Conservation (phyloP, 2,797 vertebrate genomes). For the Melanotaenia maccullochi region DNA sequence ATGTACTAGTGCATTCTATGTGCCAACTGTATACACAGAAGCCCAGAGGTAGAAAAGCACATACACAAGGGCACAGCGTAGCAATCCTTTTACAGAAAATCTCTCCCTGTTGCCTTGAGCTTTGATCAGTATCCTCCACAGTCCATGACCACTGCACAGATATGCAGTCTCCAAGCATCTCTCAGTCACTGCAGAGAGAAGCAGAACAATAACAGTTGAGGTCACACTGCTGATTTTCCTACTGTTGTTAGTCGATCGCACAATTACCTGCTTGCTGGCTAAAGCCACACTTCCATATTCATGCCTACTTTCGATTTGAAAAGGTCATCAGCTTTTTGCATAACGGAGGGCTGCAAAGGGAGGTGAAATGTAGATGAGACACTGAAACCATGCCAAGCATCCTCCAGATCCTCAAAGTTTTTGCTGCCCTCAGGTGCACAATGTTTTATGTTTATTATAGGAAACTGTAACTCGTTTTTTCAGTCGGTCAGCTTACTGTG, state of each 20-base stretch:
- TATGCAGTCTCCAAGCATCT: conserved; percentile 11
- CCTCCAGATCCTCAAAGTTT: conserved; percentile 23
- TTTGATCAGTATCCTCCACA: conserved; percentile 50
- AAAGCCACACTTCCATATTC: conserved; percentile 72
- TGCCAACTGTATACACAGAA: conserved; percentile 28
- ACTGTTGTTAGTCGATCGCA: conserved; percentile 33
- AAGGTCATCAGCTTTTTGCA: conserved; percentile 64
- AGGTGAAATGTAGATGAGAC: conserved; percentile 45
- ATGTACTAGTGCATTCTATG: conserved; percentile 2
- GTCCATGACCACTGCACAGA: conserved; percentile 18
- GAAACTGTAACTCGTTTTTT: too few species aligned
- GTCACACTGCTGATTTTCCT: conserved; percentile 43
- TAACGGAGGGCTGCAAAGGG: conserved; percentile 34
- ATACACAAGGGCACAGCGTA: conserved; percentile 46
- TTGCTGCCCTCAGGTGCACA: background rate
- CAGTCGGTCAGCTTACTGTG: too few species aligned
- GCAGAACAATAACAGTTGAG: conserved; percentile 44
- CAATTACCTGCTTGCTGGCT: conserved; percentile 52
- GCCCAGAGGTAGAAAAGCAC: conserved; percentile 38
- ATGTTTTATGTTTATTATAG: too few species aligned
- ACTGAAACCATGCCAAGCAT: conserved; percentile 9
- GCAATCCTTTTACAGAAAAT: conserved; percentile 57
- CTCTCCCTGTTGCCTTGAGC: conserved; percentile 41
- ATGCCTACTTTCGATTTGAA: conserved; percentile 57
- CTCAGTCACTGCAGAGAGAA: background rate